Evolutionary conservation across 1,140 invertebrate species (phyloP).

Genomic region (Pseudomyrmex concolor): DNA sequence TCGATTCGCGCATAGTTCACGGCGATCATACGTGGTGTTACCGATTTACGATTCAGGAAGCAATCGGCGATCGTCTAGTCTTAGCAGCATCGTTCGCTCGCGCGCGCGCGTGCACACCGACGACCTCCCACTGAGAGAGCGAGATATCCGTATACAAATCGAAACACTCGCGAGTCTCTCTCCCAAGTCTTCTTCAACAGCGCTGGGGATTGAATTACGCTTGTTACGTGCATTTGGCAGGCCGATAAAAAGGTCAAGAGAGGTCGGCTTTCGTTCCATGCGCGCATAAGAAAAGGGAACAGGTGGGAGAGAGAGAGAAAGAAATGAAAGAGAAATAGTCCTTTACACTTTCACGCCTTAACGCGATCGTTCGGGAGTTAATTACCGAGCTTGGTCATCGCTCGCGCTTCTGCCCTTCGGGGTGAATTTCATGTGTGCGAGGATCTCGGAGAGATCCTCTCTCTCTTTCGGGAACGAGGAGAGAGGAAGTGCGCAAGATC

Average conservation of each 20-base stretch:
- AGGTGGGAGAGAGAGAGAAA: neutral
- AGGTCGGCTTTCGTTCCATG: neutral
- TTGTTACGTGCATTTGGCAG: conserved; percentile 58
- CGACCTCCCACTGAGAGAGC: neutral
- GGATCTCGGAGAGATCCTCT: conserved; percentile 29
- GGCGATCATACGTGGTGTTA: neutral
- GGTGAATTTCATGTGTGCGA: conserved; percentile 60
- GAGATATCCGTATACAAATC: conserved; percentile 17
- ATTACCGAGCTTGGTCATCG: conserved; percentile 70
- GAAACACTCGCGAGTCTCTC: neutral
- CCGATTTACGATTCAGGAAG: conserved; percentile 30
- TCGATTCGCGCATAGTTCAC: conserved; percentile 8
- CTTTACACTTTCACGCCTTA: conserved; percentile 74
- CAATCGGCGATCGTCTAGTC: neutral
- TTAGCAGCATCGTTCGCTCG: neutral
- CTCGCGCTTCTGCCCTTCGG: conserved; percentile 55
- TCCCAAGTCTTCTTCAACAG: conserved; percentile 21
- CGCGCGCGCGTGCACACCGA: too few species aligned
- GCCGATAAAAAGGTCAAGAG: neutral
- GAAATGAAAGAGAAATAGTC: conserved; percentile 36
- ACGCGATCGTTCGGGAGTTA: conserved; percentile 73
- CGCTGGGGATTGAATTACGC: conserved; percentile 68
- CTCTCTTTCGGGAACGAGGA: conserved; percentile 16
- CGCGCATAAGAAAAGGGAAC: conserved; percentile 11
- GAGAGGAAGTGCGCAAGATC: neutral